phyloP scores from a whole-genome alignment of 2,888 invertebrate genomes.

The Saturnia pavonia region DNA sequence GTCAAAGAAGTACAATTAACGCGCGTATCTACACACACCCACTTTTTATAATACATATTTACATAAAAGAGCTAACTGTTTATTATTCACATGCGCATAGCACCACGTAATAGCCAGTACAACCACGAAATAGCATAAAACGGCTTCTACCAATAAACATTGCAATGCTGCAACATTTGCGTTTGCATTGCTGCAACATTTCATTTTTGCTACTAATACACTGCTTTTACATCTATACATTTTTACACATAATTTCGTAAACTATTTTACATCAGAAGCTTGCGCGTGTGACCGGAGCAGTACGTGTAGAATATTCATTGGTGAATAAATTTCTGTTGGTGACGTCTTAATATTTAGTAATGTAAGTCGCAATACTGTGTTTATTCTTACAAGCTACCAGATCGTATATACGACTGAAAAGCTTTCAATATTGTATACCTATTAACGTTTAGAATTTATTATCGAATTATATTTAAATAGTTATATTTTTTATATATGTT shows the following conservation, averaged over 20 bases:
- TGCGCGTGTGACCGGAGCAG: not conserved
- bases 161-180: no score
- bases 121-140: no score
- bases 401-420: not conserved
- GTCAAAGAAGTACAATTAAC: no score
- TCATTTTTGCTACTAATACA: not conserved
- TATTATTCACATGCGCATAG: no score
- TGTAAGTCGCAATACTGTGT: not conserved
- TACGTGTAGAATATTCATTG: not conserved
- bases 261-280: not conserved
- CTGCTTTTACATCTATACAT: not conserved
- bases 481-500: no score
- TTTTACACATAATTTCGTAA: not conserved
- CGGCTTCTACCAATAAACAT: no score
- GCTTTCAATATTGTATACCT: not conserved
- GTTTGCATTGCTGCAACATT: no score
- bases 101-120: no score
- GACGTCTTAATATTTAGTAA: conserved; percentile 15
- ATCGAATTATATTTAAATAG: not conserved
- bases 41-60: no score
- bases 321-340: conserved; percentile 15
- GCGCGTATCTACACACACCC: no score
- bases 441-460: not conserved
- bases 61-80: no score
- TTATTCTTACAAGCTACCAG: conserved; percentile 7